Evolutionary conservation across 2,797 vertebrate species (phyloP), one percentile per base, ranked within the genome.

Genomic region (Trichosurus vulpecula): DNA sequence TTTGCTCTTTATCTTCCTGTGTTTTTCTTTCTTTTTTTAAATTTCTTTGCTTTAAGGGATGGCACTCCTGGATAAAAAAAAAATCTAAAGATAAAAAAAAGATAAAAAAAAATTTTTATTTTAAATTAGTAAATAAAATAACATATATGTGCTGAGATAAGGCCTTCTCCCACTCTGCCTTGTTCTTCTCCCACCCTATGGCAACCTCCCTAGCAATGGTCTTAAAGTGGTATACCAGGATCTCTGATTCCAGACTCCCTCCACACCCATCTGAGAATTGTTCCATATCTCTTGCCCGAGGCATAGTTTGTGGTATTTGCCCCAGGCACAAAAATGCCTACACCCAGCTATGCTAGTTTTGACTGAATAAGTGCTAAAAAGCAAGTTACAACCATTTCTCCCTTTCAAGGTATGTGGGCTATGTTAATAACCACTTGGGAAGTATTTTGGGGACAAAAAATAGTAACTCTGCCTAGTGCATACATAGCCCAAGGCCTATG

Each of bases 361-460:
- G 19, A 81, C n/a, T 81, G n/a, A 47, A 81, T 81, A 81, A 81
- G 19, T 81, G n/a, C 66, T 81, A 81, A 95, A 6, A 94, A 3
- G 16, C 41, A 29, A 12, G 11, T 92, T 74, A 91, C 52, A 90
- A 54, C 47, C 47, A 52, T n/a, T 4, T 61, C 90, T 93, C 54
- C 25, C 41, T 91, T 27, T 53, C 54, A 3, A 11, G 12, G 6
- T 9, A 29, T 35, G 35, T 22, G 4, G 16, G 19, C 47, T 31
- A 91, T 47, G 27, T 54, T 91, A 52, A 92, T 66, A n/a, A 96
- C 74, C 74, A 47, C 25, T 51, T 87, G 74, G 74, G 74, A 47
- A 91, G 6, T 25, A 54, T 92, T 81, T 93, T 93, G 41, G 41
- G 92, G 27, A 93, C 14, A 29, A 93, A 58, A 81, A 61, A 90